Conservation (phyloP, 2,888 invertebrate genomes). For the Zonitis immaculata region DNA sequence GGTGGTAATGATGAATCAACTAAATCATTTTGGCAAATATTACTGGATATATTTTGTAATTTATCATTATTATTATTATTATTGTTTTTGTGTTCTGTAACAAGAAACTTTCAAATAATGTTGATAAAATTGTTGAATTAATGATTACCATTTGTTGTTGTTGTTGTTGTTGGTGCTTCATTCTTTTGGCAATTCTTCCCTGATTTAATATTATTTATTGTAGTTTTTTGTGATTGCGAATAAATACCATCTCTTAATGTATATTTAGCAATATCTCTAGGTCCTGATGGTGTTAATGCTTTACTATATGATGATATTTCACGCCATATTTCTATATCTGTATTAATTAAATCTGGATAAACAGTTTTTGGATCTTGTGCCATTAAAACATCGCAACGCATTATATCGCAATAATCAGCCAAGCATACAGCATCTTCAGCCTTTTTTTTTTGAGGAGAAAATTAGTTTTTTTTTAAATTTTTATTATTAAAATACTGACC, state of each 20-base stretch:
- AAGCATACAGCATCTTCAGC: constrained; percentile 89
- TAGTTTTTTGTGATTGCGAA: constrained; percentile 28
- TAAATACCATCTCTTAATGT: constrained; percentile 38
- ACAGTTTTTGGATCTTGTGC: constrained; percentile 67
- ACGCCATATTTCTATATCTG: constrained; percentile 81
- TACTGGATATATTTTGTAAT: constrained; percentile 40
- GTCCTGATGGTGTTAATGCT: constrained; percentile 52
- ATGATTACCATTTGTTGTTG: no score
- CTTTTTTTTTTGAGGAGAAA: no score
- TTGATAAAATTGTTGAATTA: no score
- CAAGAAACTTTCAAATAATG: no score
- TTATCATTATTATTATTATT: constrained; percentile 43
- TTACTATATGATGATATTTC: constrained; percentile 67
- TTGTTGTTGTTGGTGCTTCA: constrained; percentile 39
- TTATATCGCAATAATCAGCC: constrained; percentile 93
- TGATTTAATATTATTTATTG: constrained; percentile 13
- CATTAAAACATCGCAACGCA: constrained; percentile 86
- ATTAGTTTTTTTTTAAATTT: no score
- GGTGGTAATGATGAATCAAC: constrained; percentile 68
- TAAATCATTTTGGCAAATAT: constrained; percentile 58
- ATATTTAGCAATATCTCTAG: constrained; percentile 46
- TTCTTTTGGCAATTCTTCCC: constrained; percentile 42
- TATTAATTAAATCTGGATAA: constrained; percentile 62
- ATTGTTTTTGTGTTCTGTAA: no score
- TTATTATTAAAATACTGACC: constrained; percentile 54